A percentile compares a stretch with the other conserved stretches of the same genome.
Conservation (phyloP, 35 echinoderm and acorn worm species). For the Heliocidaris erythrogramma region DNA sequence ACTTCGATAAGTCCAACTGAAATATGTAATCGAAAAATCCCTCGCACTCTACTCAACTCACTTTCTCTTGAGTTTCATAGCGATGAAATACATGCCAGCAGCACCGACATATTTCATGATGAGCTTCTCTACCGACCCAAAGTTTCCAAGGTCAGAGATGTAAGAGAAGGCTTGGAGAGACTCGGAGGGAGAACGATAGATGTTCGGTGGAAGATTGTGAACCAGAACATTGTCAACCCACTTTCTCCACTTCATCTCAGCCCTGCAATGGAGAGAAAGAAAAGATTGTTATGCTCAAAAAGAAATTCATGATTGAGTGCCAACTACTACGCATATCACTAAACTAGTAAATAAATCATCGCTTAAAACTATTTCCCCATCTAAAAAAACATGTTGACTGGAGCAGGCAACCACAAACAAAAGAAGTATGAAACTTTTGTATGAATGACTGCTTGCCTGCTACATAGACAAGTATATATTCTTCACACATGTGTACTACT, state of each 20-base stretch:
- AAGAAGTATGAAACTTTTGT: too few species aligned
- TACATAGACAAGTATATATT: too few species aligned
- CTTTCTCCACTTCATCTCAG: conserved; percentile 87
- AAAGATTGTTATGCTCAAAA: not conserved
- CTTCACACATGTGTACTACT: too few species aligned
- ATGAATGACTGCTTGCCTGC: too few species aligned
- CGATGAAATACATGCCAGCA: conserved; percentile 89
- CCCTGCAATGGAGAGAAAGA: conserved; percentile 51
- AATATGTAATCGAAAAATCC: not conserved
- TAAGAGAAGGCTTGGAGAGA: conserved; percentile 87
- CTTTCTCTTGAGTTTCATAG: conserved; percentile 89
- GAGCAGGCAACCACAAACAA: too few species aligned
- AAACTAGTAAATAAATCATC: too few species aligned
- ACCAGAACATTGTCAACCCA: conserved; percentile 92
- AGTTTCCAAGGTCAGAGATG: conserved; percentile 73
- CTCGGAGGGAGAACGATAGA: conserved; percentile 86
- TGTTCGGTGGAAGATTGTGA: conserved; percentile 87
- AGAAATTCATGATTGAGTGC: too few species aligned
- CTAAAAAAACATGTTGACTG: too few species aligned
- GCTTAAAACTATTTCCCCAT: too few species aligned
- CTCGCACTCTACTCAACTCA: conserved; percentile 41
- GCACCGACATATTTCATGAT: conserved; percentile 89
- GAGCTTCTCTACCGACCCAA: conserved; percentile 54
- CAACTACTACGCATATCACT: too few species aligned
- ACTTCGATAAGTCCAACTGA: too few species aligned